Evolutionary conservation across 2,113 vertebrate genomes (phyloP), one percentile per base, ranked within the genome.

Genomic region (Thunnus thynnus): DNA sequence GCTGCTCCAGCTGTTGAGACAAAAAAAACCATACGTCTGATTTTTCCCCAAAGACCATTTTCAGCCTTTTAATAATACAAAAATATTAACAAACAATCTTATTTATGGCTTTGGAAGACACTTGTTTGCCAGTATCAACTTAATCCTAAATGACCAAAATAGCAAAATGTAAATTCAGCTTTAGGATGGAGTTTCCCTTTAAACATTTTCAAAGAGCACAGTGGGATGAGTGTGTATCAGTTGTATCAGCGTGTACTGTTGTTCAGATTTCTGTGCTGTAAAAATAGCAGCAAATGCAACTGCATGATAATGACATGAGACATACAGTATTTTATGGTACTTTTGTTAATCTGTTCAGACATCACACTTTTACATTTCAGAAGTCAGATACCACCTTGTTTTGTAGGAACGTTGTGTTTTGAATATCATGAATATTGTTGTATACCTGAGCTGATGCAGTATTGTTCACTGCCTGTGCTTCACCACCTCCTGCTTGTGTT

Each of bases 281-380:
- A 72, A 69, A 63, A 58, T 74, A 68, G 78, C 72, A 72, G 62
- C 10, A 52, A 89, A 80, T 78, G 81, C 72, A 85, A 67, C 85
- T 86, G 81, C 90, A 89, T 89, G 89, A 80, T 50, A 68, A 16
- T 12, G 52, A 78, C 58, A 69, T 62, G 13, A 78, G 68, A 47
- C 13, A 41, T 41, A 41, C 8, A 9, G 18, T 66, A 17, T 69
- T 71, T 63, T 52, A 46, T 65, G 8, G 13, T 74, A 20, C 65
- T 77, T 74, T 22, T 54, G 12, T 64, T 71, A 47, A 70, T 50
- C 41, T 1, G 12, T 72, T 76, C 44, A 46, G 47, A 50, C 58
- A 22, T 51, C 20, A 51, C 9, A 11, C 69, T 76, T 56, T 27
- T 30, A 65, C 63, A 67, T 56, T 62, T 17, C 18, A 63, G 20